Base-by-base conservation (phyloP, 2,113 vertebrate species). In the Otolemur garnettii region DNA sequence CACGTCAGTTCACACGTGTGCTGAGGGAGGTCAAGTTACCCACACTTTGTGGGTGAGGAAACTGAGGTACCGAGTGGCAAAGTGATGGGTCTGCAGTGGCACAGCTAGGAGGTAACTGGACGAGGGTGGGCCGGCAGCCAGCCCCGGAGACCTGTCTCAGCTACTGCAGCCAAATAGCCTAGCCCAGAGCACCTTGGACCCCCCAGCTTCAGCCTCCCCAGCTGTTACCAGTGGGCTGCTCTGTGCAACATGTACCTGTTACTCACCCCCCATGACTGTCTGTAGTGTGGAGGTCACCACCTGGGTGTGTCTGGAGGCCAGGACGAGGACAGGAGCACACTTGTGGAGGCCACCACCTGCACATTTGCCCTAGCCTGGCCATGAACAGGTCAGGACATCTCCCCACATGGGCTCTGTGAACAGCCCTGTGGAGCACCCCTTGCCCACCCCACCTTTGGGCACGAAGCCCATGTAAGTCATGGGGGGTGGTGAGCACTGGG, bases 261-360 rank as follows among this genome's bases (percentile, higher is more conserved):
- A 45, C 59, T 38, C 13, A 18, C 17, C 30, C 81, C 66, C 50
- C 38, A 22, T 30, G 38, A 80, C 14, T 7, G 2, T n/a, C 57
- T 75, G 66, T 0, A 3, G 33, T 26, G 10, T 9, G 28, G 55
- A 55, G 55, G 55, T 55, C 30, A 30, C 12, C 10, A 35, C 35
- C 38, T 38, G 21, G 35, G 69, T 38, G 21, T 19, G 69, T 22
- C 11, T 21, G 5, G 69, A n/a, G 21, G 69, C 21, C 22, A 72
- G 35, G 35, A 66, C 21, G 50, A 59, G 83, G 45, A 75, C 90
- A 38, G 57, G 9, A 2, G 45, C 42, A 18, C 0, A 17, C 2
- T 1, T 1, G 1, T 69, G 72, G 35, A 79, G 35, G 14, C 30
- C 18, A 10, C 4, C 0, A 0, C 18, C 26, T 21, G 17, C 18